Percentiles rank a stretch among this genome's conserved stretches.
phyloP scores from a whole-genome alignment of 2,888 invertebrate genomes.

The Drosophila dives region DNA sequence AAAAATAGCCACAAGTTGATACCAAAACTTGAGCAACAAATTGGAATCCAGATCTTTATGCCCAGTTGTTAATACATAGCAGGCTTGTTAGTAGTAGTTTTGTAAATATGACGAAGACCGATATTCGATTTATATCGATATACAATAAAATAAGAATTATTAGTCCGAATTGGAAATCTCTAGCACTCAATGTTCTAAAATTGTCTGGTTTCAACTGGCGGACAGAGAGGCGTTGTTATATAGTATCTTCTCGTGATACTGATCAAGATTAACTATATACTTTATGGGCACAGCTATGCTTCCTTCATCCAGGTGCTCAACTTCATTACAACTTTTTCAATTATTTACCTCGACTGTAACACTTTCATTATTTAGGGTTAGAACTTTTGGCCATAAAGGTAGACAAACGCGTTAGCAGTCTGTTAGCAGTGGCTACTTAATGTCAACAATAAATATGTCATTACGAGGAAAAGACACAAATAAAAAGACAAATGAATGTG shows the following conservation, averaged over 20 bases:
- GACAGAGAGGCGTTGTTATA: too few relatives aligned
- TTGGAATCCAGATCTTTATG: background rate
- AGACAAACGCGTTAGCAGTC: constrained; percentile 39
- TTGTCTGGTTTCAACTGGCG: too few relatives aligned
- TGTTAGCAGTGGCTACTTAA: constrained; percentile 48
- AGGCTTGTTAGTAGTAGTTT: background rate
- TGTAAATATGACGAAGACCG: background rate
- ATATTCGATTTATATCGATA: background rate
- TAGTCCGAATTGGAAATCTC: background rate
- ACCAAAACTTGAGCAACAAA: background rate
- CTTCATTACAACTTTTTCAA: background rate
- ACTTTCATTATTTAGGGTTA: background rate
- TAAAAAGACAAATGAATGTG: constrained; percentile 8
- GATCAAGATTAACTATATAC: too few relatives aligned
- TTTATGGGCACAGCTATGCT: background rate
- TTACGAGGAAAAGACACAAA: constrained; percentile 19
- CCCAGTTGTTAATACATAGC: background rate
- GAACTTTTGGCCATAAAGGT: background rate
- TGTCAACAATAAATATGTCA: constrained; percentile 39
- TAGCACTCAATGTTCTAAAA: background rate
- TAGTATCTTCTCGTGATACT: too few relatives aligned
- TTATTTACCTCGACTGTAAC: background rate
- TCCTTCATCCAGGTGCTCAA: background rate
- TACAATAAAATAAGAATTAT: background rate
- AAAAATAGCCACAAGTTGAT: background rate